phyloP scores from a whole-genome alignment of 2,113 vertebrate species.

The Lipophrys pholis region DNA sequence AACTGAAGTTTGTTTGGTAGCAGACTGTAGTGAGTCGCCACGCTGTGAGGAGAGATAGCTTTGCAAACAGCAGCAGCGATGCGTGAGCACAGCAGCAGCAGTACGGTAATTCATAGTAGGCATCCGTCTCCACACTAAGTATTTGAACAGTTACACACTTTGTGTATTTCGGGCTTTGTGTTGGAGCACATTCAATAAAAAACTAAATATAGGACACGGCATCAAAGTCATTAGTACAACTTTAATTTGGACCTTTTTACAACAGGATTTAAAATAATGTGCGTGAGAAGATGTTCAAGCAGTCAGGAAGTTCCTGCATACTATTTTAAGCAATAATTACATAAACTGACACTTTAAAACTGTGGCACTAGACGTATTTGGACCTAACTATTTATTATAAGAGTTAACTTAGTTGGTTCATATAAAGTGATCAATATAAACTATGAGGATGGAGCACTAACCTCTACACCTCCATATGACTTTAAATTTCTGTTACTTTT shows the following conservation, averaged over 20 bases:
- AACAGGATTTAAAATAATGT: too few relatives aligned
- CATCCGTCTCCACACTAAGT: conserved; percentile 10
- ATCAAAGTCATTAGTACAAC: neutral
- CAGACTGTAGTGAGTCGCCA: conserved; percentile 26
- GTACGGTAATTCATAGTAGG: neutral
- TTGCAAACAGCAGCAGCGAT: conserved; percentile 34
- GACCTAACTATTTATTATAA: conserved; percentile 5
- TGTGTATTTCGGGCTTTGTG: neutral
- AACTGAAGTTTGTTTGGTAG: conserved; percentile 16
- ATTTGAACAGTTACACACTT: neutral
- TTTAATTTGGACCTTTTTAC: neutral
- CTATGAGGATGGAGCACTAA: too few relatives aligned
- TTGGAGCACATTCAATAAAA: neutral
- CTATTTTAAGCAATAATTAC: too few relatives aligned
- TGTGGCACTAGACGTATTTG: neutral
- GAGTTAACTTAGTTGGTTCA: neutral
- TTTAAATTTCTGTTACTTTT: too few relatives aligned
- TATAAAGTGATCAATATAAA: neutral
- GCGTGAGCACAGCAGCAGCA: neutral
- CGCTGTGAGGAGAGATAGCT: conserved; percentile 26
- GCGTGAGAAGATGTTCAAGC: too few relatives aligned
- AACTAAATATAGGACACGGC: neutral
- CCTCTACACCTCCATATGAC: too few relatives aligned
- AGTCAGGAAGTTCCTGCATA: too few relatives aligned
- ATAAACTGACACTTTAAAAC: neutral